phyloP scores from a whole-genome alignment of 2,113 vertebrate species.

The Podarcis cretensis region DNA sequence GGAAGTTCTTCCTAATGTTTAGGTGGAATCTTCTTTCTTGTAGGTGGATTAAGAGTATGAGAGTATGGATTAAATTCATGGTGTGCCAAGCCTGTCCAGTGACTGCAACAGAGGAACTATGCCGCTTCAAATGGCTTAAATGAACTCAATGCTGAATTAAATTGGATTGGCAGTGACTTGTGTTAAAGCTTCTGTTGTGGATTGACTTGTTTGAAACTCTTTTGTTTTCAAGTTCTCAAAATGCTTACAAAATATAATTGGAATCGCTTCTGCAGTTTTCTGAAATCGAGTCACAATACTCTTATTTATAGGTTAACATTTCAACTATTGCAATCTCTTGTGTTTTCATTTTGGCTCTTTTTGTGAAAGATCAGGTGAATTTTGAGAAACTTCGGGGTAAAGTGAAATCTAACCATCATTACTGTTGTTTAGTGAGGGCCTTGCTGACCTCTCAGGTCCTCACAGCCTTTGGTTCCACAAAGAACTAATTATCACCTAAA shows the following conservation, averaged over 20 bases:
- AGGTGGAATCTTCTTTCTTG: too few species aligned
- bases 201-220: neutral
- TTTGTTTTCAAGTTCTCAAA: neutral
- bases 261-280: neutral
- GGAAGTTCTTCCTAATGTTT: too few species aligned
- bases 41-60: too few species aligned
- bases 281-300: neutral
- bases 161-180: neutral
- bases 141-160: neutral
- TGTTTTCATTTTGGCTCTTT: neutral
- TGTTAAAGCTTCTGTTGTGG: neutral
- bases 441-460: neutral
- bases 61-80: neutral
- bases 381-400: neutral
- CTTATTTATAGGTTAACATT: constrained; percentile 5
- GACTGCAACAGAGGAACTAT: too few species aligned
- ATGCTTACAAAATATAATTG: neutral
- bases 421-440: neutral
- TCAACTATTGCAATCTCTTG: neutral
- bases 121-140: neutral
- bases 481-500: neutral
- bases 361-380: neutral
- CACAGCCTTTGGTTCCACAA: neutral
- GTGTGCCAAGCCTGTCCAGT: neutral
- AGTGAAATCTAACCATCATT: constrained; percentile 17